Evolutionary conservation across 2,888 invertebrate genomes (phyloP), one percentile per base, ranked within the genome.

Genomic region (Oscheius sp.): DNA sequence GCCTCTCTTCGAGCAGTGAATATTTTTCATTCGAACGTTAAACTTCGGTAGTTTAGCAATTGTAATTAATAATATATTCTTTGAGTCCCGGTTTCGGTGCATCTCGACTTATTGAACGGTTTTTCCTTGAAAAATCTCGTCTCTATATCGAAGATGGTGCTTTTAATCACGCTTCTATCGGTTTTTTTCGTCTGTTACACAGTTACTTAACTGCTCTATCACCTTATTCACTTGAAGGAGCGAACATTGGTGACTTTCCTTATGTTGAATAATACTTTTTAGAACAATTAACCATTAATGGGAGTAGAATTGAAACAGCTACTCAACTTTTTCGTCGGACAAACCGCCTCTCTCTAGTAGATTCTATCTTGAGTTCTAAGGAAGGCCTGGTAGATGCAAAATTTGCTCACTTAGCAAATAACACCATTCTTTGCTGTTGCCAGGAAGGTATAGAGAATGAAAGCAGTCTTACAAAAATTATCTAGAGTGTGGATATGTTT

Each of bases 381-480:
- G 57, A 67, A 14, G 67, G 67, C 26, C 22, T 67, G 28, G 59
- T 49, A 9, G 38, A 20, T 2, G 57, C 59, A 3, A 28, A 30
- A 9, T 59, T 41, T 36, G 57, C 67, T 32, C 67, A 67, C 8
- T 38, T 67, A 38, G 47, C 47, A 17, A 67, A 67, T 57, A 67
- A 67, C 22, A 67, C 67, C 2, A 36, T 67, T 17, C 38, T 67
- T 4, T 67, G 67, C 28, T 67, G 67, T 33, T 67, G 67, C 36
- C 24, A 50, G 22, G 20, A 26, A 32, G 49, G 64, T 33, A 22
- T 33, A 17, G 17, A 2, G 17, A 32, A 30, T 14, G n/a, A 4
- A 8, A 12, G n/a, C n/a, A n/a, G 8, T 9, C 36, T 36, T 8
- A 9, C 36, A 6, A 0, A 38, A 54, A n/a, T 9, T n/a, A 2